These are phyloP conservation scores for Morpho achilles DNA, from an alignment of 2,888 invertebrate genomes.

Conservation along the genomic window DNA sequence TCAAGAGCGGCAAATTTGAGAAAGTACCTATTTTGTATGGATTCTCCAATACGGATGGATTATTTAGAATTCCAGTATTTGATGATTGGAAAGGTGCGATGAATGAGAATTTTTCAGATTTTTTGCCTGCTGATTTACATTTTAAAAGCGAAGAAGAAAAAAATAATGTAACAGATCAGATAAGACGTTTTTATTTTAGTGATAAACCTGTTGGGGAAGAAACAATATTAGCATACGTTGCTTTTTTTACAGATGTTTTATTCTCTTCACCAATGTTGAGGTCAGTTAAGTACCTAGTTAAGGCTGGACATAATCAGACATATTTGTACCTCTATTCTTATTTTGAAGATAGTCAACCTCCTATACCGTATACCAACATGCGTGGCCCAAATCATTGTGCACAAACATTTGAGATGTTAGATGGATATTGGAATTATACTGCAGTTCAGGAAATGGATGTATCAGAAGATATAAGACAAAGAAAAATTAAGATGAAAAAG, in stretches of 20 bases:
- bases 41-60: slow-evolving; percentile 44
- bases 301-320: slow-evolving; percentile 41
- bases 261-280: slow-evolving; percentile 38
- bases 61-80: slow-evolving; percentile 30
- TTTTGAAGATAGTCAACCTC: slow-evolving; percentile 34
- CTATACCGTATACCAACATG: slow-evolving; percentile 34
- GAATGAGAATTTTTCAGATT: slow-evolving; percentile 47
- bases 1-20: slow-evolving; percentile 38
- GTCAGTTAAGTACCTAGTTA: slow-evolving; percentile 36
- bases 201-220: slow-evolving; percentile 33
- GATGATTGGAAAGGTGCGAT: slow-evolving; percentile 40
- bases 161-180: slow-evolving; percentile 33
- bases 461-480: slow-evolving; percentile 32
- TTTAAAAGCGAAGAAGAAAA: slow-evolving; percentile 40
- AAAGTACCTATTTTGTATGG: slow-evolving; percentile 46
- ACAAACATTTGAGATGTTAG: slow-evolving; percentile 35
- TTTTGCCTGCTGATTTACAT: slow-evolving; percentile 42
- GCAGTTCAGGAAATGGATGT: slow-evolving; percentile 27
- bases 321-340: slow-evolving; percentile 49
- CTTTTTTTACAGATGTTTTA: slow-evolving; percentile 52
- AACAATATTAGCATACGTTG: slow-evolving; percentile 36
- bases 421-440: slow-evolving; percentile 20
- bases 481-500: slow-evolving; percentile 35
- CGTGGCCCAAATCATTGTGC: slow-evolving; percentile 41
- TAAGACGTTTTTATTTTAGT: slow-evolving; percentile 34